Conservation (phyloP, 2,888 invertebrate genomes). For the Nowickia ferox region DNA sequence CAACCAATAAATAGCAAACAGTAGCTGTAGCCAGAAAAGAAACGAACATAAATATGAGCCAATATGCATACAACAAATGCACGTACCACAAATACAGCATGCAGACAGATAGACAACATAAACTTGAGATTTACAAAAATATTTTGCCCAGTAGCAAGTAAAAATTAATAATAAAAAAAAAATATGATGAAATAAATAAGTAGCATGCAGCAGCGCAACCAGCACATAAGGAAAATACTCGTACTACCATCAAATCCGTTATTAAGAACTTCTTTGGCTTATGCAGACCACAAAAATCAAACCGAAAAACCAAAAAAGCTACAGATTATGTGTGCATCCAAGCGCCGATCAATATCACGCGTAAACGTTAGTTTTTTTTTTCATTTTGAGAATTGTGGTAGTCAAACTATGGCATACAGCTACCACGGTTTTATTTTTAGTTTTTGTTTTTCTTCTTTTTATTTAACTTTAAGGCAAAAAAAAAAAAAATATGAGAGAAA, state of each 20-base stretch:
- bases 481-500: slow-evolving; percentile 59
- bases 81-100: slow-evolving; percentile 40
- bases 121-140: slow-evolving; percentile 69
- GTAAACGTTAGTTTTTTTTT: slow-evolving; percentile 65
- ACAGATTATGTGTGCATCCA: slow-evolving; percentile 65
- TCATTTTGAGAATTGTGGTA: slow-evolving; percentile 33
- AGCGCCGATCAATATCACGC: slow-evolving; percentile 74
- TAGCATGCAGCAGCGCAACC: slow-evolving; percentile 38
- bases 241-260: slow-evolving; percentile 62
- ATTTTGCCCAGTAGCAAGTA: slow-evolving; percentile 64
- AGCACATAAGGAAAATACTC: slow-evolving; percentile 41
- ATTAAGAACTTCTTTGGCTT: slow-evolving; percentile 61
- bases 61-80: slow-evolving; percentile 52
- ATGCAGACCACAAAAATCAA: slow-evolving; percentile 63
- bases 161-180: slow-evolving; percentile 49
- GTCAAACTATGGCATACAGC: slow-evolving; percentile 7
- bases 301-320: slow-evolving; percentile 19
- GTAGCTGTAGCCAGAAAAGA: slow-evolving; percentile 54
- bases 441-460: slow-evolving; percentile 27
- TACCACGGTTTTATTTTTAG: slow-evolving; percentile 12
- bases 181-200: slow-evolving; percentile 57
- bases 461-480: slow-evolving; percentile 69
- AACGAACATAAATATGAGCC: slow-evolving; percentile 1
- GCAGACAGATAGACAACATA: slow-evolving; percentile 50
- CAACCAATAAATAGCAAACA: slow-evolving; percentile 70